Evolutionary conservation across 2,888 invertebrate genomes (phyloP).

Genomic region (Hyppa rectilinea): DNA sequence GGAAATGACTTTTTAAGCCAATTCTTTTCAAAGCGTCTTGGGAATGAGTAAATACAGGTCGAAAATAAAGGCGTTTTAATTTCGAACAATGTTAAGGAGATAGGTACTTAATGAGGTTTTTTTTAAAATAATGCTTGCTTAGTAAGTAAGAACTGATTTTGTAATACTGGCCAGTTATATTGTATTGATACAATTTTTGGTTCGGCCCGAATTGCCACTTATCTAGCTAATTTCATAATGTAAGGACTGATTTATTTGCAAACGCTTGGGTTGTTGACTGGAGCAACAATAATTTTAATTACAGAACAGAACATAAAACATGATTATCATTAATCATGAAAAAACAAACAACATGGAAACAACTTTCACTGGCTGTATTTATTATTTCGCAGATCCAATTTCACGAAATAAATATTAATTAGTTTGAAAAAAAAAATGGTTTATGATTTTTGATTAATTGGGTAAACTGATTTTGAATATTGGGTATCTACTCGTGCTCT

Average conservation of each 20-base stretch:
- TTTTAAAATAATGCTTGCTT: slow-evolving; percentile 7
- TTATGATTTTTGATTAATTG: too few relatives aligned
- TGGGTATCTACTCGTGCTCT: neutral
- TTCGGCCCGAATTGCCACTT: neutral
- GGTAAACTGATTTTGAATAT: neutral
- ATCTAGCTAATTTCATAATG: slow-evolving; percentile 10
- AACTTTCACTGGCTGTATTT: slow-evolving; percentile 16
- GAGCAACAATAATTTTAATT: slow-evolving; percentile 34
- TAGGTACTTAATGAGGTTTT: slow-evolving; percentile 1
- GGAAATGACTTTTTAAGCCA: slow-evolving; percentile 76
- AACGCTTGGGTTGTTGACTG: slow-evolving; percentile 27
- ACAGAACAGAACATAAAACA: slow-evolving; percentile 1
- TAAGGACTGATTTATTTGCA: slow-evolving; percentile 10
- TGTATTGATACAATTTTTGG: neutral
- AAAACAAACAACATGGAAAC: slow-evolving; percentile 13
- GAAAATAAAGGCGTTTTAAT: slow-evolving; percentile 32
- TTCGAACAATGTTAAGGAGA: slow-evolving; percentile 13
- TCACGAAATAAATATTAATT: neutral
- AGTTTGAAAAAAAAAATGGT: neutral
- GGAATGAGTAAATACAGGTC: slow-evolving; percentile 51
- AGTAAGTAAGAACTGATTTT: neutral
- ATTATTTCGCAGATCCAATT: slow-evolving; percentile 8
- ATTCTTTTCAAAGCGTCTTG: slow-evolving; percentile 60
- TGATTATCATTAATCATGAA: slow-evolving; percentile 15
- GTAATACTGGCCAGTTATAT: neutral